These are phyloP conservation scores for Nymphalis c-album DNA, from an alignment of 2,888 invertebrate genomes.

Conservation along the genomic window DNA sequence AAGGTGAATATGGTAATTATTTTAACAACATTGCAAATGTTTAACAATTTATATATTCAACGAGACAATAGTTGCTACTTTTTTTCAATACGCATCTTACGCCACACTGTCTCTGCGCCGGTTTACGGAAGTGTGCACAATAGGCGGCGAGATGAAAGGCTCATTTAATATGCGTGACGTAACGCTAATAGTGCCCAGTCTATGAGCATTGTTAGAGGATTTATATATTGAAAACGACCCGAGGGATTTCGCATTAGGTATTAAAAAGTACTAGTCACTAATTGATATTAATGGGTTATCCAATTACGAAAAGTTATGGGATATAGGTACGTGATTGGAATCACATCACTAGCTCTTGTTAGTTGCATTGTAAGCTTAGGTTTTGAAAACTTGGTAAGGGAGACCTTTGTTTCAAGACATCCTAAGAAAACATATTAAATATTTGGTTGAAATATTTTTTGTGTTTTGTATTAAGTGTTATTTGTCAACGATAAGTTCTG, in stretches of 20 bases:
- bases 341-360: not conserved
- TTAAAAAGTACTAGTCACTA: constrained; percentile 18
- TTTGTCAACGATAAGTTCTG: too few relatives aligned
- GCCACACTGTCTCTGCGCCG: constrained; percentile 20
- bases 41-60: not conserved
- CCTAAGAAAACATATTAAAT: too few relatives aligned
- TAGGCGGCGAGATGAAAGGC: constrained; percentile 76
- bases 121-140: constrained; percentile 73
- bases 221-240: constrained; percentile 31
- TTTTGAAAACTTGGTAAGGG: too few relatives aligned
- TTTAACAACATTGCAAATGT: not conserved
- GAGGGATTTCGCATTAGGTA: constrained; percentile 28
- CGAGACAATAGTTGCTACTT: constrained; percentile 19
- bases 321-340: not conserved
- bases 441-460: too few relatives aligned
- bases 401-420: too few relatives aligned
- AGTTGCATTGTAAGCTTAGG: too few relatives aligned
- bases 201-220: constrained; percentile 42
- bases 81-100: constrained; percentile 33
- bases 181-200: constrained; percentile 32
- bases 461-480: too few relatives aligned
- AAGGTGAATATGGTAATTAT: not conserved
- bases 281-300: constrained; percentile 13
- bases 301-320: constrained; percentile 10
- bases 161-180: constrained; percentile 74